Evolutionary conservation across 2,797 vertebrate genomes (phyloP).

Genomic region (Lepidocolaptes lacrymiger): DNA sequence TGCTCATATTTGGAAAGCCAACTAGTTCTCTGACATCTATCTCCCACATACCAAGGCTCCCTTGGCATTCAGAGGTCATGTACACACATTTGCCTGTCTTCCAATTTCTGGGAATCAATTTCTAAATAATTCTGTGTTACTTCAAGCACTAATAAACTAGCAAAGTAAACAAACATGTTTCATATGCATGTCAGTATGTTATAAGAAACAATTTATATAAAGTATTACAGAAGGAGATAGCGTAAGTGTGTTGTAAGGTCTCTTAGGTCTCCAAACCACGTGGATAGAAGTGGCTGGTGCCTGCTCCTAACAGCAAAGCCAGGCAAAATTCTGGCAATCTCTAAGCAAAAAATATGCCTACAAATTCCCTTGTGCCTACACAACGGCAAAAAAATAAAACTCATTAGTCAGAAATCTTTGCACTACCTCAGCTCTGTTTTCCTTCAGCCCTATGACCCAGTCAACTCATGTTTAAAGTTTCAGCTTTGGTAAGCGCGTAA

Average conservation of each 20-base stretch:
- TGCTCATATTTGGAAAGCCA: not conserved
- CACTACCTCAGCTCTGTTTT: not conserved
- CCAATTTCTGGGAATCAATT: conserved; percentile 61
- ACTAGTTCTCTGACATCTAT: not conserved
- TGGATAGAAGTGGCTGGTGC: not conserved
- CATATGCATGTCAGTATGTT: conserved; percentile 34
- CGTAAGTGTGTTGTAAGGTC: not conserved
- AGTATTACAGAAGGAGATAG: not conserved
- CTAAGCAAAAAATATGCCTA: not conserved
- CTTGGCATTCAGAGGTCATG: conserved; percentile 12
- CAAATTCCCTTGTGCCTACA: not conserved
- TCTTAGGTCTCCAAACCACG: not conserved
- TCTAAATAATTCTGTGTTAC: conserved; percentile 38
- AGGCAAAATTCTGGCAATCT: not conserved
- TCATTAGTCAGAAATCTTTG: not conserved
- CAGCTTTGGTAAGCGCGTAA: not conserved
- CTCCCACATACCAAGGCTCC: conserved; percentile 29
- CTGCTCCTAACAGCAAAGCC: not conserved
- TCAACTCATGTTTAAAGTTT: not conserved
- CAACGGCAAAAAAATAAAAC: not conserved
- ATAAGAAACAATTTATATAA: conserved; percentile 19
- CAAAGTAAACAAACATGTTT: conserved; percentile 63
- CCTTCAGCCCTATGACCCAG: not conserved
- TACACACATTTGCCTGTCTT: conserved; percentile 12
- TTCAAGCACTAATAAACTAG: not conserved